Evolutionary conservation across 2,888 invertebrate genomes (phyloP), one percentile per base, ranked within the genome.

Genomic region (Apotomis betuletana): DNA sequence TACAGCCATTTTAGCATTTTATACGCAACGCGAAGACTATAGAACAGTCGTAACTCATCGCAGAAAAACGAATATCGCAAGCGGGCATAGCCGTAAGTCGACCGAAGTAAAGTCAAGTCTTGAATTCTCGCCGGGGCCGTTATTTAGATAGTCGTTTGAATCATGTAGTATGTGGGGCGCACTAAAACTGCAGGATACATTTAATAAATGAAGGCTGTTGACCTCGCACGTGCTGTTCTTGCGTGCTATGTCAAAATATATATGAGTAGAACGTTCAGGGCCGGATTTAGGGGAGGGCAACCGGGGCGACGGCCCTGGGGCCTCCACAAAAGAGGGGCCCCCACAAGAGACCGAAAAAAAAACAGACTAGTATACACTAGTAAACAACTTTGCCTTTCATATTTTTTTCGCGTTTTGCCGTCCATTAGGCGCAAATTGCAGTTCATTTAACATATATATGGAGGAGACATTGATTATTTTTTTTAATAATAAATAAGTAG

Each of bases 181-280:
- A 75, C 78, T 81, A 81, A 83, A 86, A 83, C 79, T 81, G 81
- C 83, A 83, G 82, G 83, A 85, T 82, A 82, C 79, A 81, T 83
- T 82, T 83, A 79, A 79, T 82, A 83, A 83, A 85, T 80, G 76
- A 78, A 75, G 84, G 82, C 80, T 77, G 75, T 80, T 85, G 86
- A 87, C 83, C 87, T 76, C 78, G 72, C 77, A 78, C 79, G 80
- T 75, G 80, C 74, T 79, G 73, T 75, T 71, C 75, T 79, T 78
- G 77, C 80, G 79, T 80, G 76, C 62, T 70, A 64, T 75, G 67
- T 67, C 61, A 69, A 67, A 70, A 73, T 75, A 73, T 8, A 44
- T 44, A 6, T 44, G 44, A 6, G 6, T 6, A 0, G 5, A 8
- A 10, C 6, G 49, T 9, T 8, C n/a, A n/a, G n/a, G n/a, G n/a